These are phyloP conservation scores for Cathartes aura DNA, from an alignment of 2,113 vertebrate genomes.

Conservation along the genomic window DNA sequence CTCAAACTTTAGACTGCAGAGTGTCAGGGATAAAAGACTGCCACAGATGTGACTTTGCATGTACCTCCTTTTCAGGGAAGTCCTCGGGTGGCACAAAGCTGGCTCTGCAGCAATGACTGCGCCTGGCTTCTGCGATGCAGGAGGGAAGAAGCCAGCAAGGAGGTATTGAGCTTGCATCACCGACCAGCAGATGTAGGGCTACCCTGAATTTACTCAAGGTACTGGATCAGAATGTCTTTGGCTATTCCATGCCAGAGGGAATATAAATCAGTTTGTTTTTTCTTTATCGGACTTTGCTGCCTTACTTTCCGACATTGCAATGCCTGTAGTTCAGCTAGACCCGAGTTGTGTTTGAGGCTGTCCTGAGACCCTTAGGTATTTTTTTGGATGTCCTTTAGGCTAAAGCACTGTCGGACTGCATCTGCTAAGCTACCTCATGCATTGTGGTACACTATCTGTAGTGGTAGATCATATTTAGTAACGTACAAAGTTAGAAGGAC, in stretches of 20 bases:
- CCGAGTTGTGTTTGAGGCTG: not conserved
- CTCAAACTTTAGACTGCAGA: not conserved
- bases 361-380: not conserved
- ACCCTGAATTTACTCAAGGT: not conserved
- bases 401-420: not conserved
- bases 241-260: not conserved
- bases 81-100: not conserved
- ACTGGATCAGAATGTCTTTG: not conserved
- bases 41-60: accelerated
- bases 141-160: not conserved
- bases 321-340: not conserved
- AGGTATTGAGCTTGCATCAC: not conserved
- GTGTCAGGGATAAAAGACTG: not conserved
- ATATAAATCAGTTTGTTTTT: not conserved
- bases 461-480: not conserved
- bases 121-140: accelerated
- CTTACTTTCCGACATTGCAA: not conserved
- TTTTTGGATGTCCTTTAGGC: not conserved
- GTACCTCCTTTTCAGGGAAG: not conserved
- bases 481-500: not conserved
- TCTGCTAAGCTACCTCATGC: not conserved
- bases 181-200: not conserved
- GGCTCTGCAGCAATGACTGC: not conserved
- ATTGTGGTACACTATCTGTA: accelerated
- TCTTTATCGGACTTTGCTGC: not conserved